A percentile compares a stretch with the other conserved stretches of the same genome.
Evolutionary conservation across 2,113 vertebrate genomes (phyloP).

Genomic region (Orthonyx spaldingii): DNA sequence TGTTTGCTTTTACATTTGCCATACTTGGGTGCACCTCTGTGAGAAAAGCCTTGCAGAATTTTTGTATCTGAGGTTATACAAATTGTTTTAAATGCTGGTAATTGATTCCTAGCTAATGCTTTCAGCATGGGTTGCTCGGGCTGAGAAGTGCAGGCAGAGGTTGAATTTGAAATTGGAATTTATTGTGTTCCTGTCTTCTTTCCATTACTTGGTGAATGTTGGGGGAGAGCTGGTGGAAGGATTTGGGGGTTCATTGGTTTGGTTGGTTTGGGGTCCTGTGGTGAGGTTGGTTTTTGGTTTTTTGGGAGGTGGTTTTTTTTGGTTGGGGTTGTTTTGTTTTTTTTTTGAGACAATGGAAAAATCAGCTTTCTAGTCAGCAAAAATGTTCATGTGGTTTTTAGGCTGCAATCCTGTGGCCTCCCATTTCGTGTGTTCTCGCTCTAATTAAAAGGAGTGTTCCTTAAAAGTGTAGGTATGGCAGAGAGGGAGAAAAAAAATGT

Average conservation of each 20-base stretch:
- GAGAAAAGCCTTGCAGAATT: neutral
- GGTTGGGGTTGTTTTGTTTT: too few species aligned
- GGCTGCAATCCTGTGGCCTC: neutral
- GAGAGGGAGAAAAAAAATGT: neutral
- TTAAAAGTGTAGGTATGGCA: constrained; percentile 2
- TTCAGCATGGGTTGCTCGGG: neutral
- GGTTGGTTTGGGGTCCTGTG: neutral
- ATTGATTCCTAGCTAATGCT: neutral
- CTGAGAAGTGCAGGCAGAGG: neutral
- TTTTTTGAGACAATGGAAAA: neutral
- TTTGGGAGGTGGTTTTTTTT: neutral
- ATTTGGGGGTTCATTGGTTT: neutral
- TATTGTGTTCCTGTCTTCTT: neutral
- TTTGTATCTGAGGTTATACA: neutral
- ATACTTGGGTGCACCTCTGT: neutral
- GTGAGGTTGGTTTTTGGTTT: neutral
- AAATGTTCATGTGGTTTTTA: neutral
- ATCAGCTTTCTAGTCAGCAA: neutral
- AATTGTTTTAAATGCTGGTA: neutral
- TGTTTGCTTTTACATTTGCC: constrained; percentile 19
- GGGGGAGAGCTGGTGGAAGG: neutral
- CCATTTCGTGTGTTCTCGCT: neutral
- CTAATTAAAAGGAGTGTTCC: neutral
- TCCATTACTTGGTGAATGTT: neutral
- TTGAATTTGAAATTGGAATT: neutral